Conservation (phyloP, 2,113 vertebrate genomes). For the Pantherophis guttatus region DNA sequence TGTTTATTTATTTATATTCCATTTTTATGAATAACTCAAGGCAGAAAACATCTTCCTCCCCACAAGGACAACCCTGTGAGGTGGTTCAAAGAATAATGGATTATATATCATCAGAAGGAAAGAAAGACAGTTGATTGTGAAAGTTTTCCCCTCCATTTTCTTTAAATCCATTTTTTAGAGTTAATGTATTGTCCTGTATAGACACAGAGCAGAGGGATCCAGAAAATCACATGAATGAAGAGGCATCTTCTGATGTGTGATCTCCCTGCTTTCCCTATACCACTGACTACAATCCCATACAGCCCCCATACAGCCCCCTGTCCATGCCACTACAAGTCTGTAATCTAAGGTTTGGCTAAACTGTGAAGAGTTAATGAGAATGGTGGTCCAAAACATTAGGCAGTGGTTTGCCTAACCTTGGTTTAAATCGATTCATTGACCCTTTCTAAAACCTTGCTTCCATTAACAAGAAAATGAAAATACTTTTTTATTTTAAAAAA, state of each 20-base stretch:
- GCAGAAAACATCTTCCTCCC: neutral
- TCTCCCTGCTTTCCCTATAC: neutral
- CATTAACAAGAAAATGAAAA: neutral
- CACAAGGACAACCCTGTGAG: neutral
- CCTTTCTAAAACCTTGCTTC: neutral
- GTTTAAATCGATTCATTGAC: neutral
- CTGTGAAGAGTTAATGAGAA: neutral
- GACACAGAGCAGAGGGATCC: neutral
- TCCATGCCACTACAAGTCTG: neutral
- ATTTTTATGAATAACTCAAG: neutral
- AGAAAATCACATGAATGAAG: neutral
- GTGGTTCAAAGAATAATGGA: neutral
- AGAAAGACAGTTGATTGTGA: neutral
- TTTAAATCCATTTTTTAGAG: neutral
- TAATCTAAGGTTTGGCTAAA: neutral
- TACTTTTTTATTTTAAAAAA: neutral
- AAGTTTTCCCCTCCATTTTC: neutral
- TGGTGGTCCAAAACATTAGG: neutral
- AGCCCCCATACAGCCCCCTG: neutral
- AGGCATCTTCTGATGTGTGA: neutral
- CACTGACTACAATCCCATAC: neutral
- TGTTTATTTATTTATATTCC: neutral
- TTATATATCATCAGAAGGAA: neutral
- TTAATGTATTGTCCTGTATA: neutral
- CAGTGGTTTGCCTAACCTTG: neutral